Evolutionary conservation across 2,113 vertebrate species (phyloP), one percentile per base, ranked within the genome.

Genomic region (Pterocles gutturalis): DNA sequence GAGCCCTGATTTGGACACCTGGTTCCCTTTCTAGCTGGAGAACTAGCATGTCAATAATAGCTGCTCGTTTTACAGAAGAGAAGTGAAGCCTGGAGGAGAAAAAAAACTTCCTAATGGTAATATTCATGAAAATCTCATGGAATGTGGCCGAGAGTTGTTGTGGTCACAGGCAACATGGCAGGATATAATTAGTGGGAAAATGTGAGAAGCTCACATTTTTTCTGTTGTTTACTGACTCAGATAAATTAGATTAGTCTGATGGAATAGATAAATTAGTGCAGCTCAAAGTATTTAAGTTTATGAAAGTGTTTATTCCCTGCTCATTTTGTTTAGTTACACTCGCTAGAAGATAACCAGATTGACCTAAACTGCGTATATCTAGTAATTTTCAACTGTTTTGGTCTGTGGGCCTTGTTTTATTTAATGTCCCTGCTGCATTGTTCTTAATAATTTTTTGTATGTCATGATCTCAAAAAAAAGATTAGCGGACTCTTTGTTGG

Each of bases 381-480:
- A 41, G 46, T 65, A 86, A 46, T 70, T 89, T 75, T 96, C 31
- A 90, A 3, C 72, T 93, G 78, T 11, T 31, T 91, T 75, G 22
- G 34, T n/a, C 36, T 21, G 8, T 43, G 41, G 43, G 16, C 73
- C 87, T 87, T 87, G 80, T 94, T 94, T 89, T 94, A 62, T 70
- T 92, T 78, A 46, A 61, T 58, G 41, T 78, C 48, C 20, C n/a
- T 70, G 14, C 33, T 91, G 38, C 24, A 25, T 22, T 53, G 13
- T 72, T 92, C 33, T 45, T 92, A 89, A 66, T 93, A 77, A 92
- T 87, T 96, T 92, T n/a, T 91, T 54, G 36, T 82, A 36, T 48
- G n/a, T 21, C 9, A 3, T 54, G 62, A 69, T 62, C 41, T 92
- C 55, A 71, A 53, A 82, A 76, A 76, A 64, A 83, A 83, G 7